Evolutionary conservation across 2,888 invertebrate species (phyloP), one percentile per base, ranked within the genome.

Genomic region (Netelia fuscicornis): DNA sequence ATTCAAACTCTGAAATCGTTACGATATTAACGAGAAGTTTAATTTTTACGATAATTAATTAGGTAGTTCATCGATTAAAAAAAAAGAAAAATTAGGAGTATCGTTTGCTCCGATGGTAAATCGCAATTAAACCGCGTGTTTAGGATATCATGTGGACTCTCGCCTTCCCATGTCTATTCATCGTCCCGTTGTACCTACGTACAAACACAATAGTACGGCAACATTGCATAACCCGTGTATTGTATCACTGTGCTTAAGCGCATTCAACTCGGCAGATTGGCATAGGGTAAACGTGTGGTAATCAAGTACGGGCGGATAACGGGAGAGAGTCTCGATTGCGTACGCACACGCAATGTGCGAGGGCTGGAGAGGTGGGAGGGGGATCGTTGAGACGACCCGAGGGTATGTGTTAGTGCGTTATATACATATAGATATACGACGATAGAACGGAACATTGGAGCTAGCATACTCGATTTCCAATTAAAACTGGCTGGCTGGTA

Each of bases 401-500:
- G 84, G 81, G 81, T 84, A 52, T 62, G 25, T 68, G 62, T 74
- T 25, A 67, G 48, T 37, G 48, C 77, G 23, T 25, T 48, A 9
- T 42, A 52, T 13, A 30, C 44, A 8, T n/a, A 37, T 71, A 23
- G 6, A 48, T 23, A 25, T 64, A 76, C 30, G 37, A 52, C 77
- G 42, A 62, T 48, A 48, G 20, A 44, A 65, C 60, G 58, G 44
- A 70, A 42, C 78, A 78, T 74, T 74, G 77, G 77, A 84, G 67
- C 60, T 30, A 42, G 84, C 81, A 56, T 75, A 78, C 81, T 85
- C 82, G 85, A 82, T 85, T 85, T 85, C 82, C 82, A 85, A 85
- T 85, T 85, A 85, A 85, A 85, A 85, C 85, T 76, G 71, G 75
- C 85, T 81, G 78, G 77, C 70, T 72, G 81, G 81, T 85, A 75